A percentile compares a stretch with the other conserved stretches of the same genome.
Conservation (phyloP, 2,797 vertebrate genomes). For the Poeciliopsis turneri region DNA sequence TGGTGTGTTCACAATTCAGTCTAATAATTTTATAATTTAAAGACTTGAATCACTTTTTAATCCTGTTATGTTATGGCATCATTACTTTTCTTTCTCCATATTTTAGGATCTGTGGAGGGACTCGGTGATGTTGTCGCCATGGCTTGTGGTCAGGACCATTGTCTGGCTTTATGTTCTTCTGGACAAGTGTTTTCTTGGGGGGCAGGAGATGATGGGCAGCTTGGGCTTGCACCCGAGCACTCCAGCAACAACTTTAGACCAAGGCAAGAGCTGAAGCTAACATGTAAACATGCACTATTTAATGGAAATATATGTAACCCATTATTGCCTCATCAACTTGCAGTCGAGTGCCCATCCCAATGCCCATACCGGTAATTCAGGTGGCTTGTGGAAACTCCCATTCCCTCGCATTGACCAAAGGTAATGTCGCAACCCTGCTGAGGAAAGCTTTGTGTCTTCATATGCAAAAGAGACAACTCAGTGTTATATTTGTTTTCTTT, state of each 20-base stretch:
- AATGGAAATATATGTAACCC: background rate
- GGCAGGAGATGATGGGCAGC: conserved; percentile 77
- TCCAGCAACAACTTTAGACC: conserved; percentile 46
- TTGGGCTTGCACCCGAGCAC: conserved; percentile 59
- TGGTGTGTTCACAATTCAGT: background rate
- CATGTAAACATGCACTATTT: background rate
- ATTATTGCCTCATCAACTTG: conserved; percentile 12
- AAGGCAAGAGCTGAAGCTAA: conserved; percentile 58
- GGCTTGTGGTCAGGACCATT: conserved; percentile 84
- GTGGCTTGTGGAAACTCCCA: conserved; percentile 92
- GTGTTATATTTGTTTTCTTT: background rate
- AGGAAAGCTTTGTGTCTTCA: background rate
- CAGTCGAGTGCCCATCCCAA: conserved; percentile 53
- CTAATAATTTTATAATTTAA: background rate
- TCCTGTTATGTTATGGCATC: background rate
- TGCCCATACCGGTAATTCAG: conserved; percentile 84
- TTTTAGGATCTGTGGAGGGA: conserved; percentile 55
- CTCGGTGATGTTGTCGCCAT: conserved; percentile 52
- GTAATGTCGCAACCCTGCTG: conserved; percentile 66
- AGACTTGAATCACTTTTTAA: background rate
- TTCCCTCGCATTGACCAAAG: conserved; percentile 89
- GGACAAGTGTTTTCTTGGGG: conserved; percentile 86
- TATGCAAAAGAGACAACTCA: background rate
- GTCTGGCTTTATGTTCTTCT: conserved; percentile 73
- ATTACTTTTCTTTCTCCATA: background rate